Percentiles rank a stretch among this genome's conserved stretches.
phyloP scores from a whole-genome alignment of 2,113 vertebrate genomes.

The Chaenogobius annularis region DNA sequence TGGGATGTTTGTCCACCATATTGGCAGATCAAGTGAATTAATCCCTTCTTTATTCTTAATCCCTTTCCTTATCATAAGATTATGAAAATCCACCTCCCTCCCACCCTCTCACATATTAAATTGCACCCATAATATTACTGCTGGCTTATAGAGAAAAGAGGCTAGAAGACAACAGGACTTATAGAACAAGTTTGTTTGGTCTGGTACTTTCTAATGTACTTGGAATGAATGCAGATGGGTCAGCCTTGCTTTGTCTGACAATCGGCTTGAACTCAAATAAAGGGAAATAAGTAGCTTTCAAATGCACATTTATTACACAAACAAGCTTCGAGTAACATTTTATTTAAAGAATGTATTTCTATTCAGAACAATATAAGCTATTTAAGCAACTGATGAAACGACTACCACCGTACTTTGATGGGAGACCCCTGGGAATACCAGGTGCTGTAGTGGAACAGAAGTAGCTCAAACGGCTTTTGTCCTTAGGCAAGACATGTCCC shows the following conservation, averaged over 20 bases:
- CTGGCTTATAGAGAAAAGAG: slow-evolving; percentile 72
- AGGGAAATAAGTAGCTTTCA: slow-evolving; percentile 71
- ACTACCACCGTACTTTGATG: too few species aligned
- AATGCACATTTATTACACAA: slow-evolving; percentile 49
- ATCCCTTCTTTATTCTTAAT: slow-evolving; percentile 84
- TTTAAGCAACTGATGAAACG: too few species aligned
- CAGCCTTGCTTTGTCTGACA: slow-evolving; percentile 58
- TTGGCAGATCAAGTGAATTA: slow-evolving; percentile 84
- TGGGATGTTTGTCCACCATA: slow-evolving; percentile 76
- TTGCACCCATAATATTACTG: slow-evolving; percentile 78
- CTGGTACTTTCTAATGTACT: slow-evolving; percentile 70
- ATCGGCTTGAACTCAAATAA: slow-evolving; percentile 73
- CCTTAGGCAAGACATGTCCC: not conserved
- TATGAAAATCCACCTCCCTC: slow-evolving; percentile 79
- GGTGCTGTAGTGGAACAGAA: too few species aligned
- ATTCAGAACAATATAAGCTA: too few species aligned
- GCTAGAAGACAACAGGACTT: slow-evolving; percentile 27
- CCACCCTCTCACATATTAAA: slow-evolving; percentile 81
- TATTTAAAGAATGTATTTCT: too few species aligned
- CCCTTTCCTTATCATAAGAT: slow-evolving; percentile 82
- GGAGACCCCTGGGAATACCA: too few species aligned
- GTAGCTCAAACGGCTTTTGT: not conserved
- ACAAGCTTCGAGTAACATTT: not conserved
- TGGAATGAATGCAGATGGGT: slow-evolving; percentile 66
- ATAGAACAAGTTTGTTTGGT: slow-evolving; percentile 70